Evolutionary conservation across 2,888 invertebrate genomes (phyloP), one percentile per base, ranked within the genome.

Genomic region (Cenopis cana): DNA sequence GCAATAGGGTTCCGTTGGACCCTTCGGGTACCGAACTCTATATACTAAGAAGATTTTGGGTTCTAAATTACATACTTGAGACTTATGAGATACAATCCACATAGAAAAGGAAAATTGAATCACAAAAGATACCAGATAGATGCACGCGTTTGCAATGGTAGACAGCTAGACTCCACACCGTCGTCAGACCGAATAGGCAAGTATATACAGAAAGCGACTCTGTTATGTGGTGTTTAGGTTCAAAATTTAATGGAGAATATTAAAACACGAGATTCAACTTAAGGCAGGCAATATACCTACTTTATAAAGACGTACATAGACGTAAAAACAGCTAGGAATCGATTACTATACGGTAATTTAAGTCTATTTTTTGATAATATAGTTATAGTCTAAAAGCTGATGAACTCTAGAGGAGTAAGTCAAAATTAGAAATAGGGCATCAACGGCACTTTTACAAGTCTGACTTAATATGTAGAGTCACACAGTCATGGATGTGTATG

Each of bases 311-410:
- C 33, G 49, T 33, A 18, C 36, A 67, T 67, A n/a, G n/a, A n/a
- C n/a, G n/a, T n/a, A n/a, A 57, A 56, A 67, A 67, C 57, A 67
- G 66, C 8, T 36, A 57, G 49, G 49, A 33, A 57, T 67, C 36
- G 56, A 57, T 67, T 67, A 36, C 5, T 49, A 46, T 55, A 57
- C 66, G 33, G 52, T 38, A 64, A 18, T 20, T 17, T 18, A 12
- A 41, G 33, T 14, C 36, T 56, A 36, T 10, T 36, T 29, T 29
- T 29, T 33, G 1, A 24, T 24, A 24, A 24, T 24, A 24, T 24
- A 24, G 4, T 24, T 24, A 24, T 3, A 24, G 4, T 24, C 4
- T n/a, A n/a, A n/a, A n/a, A n/a, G n/a, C n/a, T n/a, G n/a, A n/a
- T n/a, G n/a, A n/a, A n/a, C n/a, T n/a, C n/a, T n/a, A n/a, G n/a